Percentiles rank a stretch among this genome's conserved stretches.
phyloP scores from a whole-genome alignment of 2,113 vertebrate genomes.

The Corythoichthys haematopterus region DNA sequence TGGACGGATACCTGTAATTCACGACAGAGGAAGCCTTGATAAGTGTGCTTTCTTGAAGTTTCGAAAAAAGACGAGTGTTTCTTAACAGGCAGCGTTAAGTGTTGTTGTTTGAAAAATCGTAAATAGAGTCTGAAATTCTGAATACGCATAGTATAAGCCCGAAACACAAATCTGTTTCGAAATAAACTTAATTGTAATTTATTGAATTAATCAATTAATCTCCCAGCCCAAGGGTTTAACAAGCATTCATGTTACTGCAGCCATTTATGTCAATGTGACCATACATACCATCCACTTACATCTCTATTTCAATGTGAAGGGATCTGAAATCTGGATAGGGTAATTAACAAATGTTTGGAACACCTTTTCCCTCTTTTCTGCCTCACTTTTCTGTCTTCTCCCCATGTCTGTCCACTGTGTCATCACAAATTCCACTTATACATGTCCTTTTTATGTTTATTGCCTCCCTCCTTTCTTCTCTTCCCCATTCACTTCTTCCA shows the following conservation, averaged over 20 bases:
- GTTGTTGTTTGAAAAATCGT: too few species aligned
- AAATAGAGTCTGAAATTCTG: background rate
- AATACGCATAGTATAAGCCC: background rate
- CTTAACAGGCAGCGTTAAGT: too few species aligned
- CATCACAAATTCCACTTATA: constrained; percentile 12
- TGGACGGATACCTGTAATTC: too few species aligned
- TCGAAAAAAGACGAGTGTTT: too few species aligned
- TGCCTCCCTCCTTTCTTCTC: constrained; percentile 16
- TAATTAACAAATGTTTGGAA: constrained; percentile 60
- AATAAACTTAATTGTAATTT: background rate
- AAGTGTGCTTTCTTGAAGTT: too few species aligned
- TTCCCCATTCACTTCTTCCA: constrained; percentile 40
- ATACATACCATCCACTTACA: constrained; percentile 7
- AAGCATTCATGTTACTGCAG: constrained; percentile 46
- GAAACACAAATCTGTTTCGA: background rate
- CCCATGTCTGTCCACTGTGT: constrained; percentile 19
- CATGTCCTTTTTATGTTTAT: background rate
- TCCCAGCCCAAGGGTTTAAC: constrained; percentile 17
- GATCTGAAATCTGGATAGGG: constrained; percentile 37
- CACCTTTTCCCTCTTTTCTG: constrained; percentile 25
- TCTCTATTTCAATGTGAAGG: constrained; percentile 29
- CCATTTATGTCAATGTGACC: constrained; percentile 21
- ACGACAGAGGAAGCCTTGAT: too few species aligned
- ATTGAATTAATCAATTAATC: background rate
- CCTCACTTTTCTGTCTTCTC: constrained; percentile 19